Evolutionary conservation across 2,113 vertebrate genomes (phyloP).

Genomic region (Cynoglossus semilaevis): DNA sequence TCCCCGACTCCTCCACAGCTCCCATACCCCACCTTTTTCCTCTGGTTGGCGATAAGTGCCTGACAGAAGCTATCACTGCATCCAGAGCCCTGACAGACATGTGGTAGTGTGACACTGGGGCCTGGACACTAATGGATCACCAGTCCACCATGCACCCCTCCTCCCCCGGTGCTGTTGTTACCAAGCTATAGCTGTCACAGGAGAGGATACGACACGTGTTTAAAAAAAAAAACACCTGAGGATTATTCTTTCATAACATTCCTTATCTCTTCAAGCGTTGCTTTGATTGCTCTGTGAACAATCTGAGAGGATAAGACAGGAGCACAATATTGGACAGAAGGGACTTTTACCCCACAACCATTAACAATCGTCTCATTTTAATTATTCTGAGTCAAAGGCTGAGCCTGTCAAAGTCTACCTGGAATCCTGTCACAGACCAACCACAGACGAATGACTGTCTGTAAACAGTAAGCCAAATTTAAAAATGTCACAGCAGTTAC

Average conservation of each 20-base stretch:
- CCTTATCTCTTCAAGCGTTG: conserved; percentile 44
- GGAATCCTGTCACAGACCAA: conserved; percentile 71
- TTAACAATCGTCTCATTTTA: conserved; percentile 56
- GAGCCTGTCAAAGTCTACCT: conserved; percentile 68
- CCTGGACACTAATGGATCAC: conserved; percentile 73
- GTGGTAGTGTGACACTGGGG: conserved; percentile 62
- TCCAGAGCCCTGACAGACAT: conserved; percentile 67
- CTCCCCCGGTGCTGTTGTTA: conserved; percentile 61
- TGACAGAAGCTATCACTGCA: conserved; percentile 76
- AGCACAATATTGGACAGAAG: conserved; percentile 22
- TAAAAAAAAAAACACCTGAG: conserved; percentile 35
- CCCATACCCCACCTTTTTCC: conserved; percentile 43
- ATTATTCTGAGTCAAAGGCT: conserved; percentile 65
- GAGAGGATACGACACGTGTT: conserved; percentile 25
- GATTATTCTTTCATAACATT: conserved; percentile 48
- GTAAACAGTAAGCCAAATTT: conserved; percentile 18
- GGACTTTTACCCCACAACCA: conserved; percentile 48
- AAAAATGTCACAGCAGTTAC: conserved; percentile 5
- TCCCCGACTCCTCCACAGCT: conserved; percentile 29
- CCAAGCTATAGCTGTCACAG: conserved; percentile 32
- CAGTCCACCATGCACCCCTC: conserved; percentile 36
- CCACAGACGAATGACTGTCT: conserved; percentile 53
- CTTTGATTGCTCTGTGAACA: conserved; percentile 43
- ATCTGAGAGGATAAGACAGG: conserved; percentile 47
- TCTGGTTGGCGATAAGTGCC: conserved; percentile 74